Base-by-base conservation (phyloP, 1,140 invertebrate genomes). In the Ceratina calcarata region DNA sequence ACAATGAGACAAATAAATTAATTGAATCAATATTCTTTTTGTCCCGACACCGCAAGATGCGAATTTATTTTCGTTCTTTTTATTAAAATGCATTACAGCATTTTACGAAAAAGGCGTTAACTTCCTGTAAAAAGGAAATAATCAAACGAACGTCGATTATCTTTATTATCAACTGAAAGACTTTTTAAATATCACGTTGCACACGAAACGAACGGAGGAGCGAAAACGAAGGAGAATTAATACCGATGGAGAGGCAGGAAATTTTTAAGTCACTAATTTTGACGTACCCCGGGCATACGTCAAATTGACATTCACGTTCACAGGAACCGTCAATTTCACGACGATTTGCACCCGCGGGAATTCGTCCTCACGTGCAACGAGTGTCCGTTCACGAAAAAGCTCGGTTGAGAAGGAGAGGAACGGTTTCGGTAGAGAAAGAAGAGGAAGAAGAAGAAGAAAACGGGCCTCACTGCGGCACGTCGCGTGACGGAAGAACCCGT, bases 401-500 rank as follows among this genome's bases (percentile, higher is more conserved):
- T 69, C 37, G 66, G 6, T 7, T 64, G 32, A 65, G 65, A 66
- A 45, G 49, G 13, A 66, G 16, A 45, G 62, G 20, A 16, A 32
- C 75, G 45, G 37, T 80, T 65, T 15, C 16, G 61, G 24, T 55
- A 32, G 18, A 55, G 15, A 27, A 67, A 75, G 49, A 51, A 60
- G 57, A 49, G 4, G 27, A 60, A 15, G 55, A 84, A 12, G 66
- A 69, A 65, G 32, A 78, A 67, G 27, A 62, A 66, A 66, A 74
- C 24, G 49, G 49, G 22, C 61, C 27, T 10, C 78, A 58, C 58
- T 65, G 68, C 73, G 51, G 68, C 53, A 78, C 69, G 84, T 86
- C 84, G 85, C 85, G 84, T 86, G 85, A 86, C 81, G 84, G 78
- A 86, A 86, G 78, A 62, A 61, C 20, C 70, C 49, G n/a, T 58